Base-by-base conservation (phyloP, 2,888 invertebrate species). In the Pristionchus exspectatus region DNA sequence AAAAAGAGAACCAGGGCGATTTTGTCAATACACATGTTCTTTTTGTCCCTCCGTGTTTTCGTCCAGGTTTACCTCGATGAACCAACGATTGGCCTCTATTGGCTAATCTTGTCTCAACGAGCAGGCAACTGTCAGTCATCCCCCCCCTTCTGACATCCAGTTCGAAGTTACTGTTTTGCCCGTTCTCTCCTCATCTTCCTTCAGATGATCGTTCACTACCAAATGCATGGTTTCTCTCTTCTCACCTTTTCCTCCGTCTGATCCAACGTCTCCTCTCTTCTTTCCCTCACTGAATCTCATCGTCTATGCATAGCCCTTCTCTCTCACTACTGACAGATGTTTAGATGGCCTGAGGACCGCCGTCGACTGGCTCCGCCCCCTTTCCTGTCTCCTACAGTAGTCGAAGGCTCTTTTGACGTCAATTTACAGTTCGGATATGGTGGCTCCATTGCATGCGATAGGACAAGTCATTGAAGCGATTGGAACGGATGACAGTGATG, bases 401-500 rank as follows among this genome's bases (percentile, higher is more conserved):
- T n/a, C 77, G 50, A 9, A 38, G 74, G 74, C 18, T 77, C 50
- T 72, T 72, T 72, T 50, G 77, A 50, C 38, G 38, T 24, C 77
- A 77, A 50, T 77, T 72, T 77, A 44, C 44, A 24, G 77, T 77
- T 33, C 0, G 14, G 10, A 38, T 30, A 12, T 77, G 77, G 77
- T 77, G 24, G 77, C 77, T 72, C 92, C 93, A 14, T 90, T 93
- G 18, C 91, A 91, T 27, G 93, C 93, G 7, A 93, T 93, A 74
- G 93, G 93, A 14, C 92, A 93, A 90, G 93, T 93, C 2, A 91
- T 93, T 85, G 93, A 93, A 27, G 92, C 93, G 16, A 93, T 93
- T 72, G 93, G 93, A 16, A 90, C 91, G 27, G 93, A 93, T 27
- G 84, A 84, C 16, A 27, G 30, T 9, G 84, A 84, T 1, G 84